Evolutionary conservation across 2,888 invertebrate species (phyloP).

Genomic region (Diabrotica balteata): DNA sequence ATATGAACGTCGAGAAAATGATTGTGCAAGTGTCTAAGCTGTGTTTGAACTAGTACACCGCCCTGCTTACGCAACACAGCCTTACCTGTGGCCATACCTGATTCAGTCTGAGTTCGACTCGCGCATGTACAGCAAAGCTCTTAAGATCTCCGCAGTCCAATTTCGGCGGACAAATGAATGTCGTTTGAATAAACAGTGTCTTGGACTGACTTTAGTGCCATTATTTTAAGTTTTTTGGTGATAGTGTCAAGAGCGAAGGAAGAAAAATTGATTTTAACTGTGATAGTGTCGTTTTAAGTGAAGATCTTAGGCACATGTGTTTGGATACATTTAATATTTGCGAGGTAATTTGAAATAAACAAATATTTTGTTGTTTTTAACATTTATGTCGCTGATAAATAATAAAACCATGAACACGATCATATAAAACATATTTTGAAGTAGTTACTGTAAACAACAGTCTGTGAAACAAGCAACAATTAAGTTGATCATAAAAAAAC

Average conservation of each 20-base stretch:
- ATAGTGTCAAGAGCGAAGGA: background rate
- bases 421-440: no score
- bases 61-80: conserved; percentile 41
- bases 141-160: conserved; percentile 16
- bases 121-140: conserved; percentile 36
- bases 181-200: conserved; percentile 1
- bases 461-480: no score
- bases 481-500: no score
- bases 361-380: no score
- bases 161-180: conserved; percentile 12
- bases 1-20: no score
- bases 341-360: conserved; percentile 6
- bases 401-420: no score
- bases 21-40: no score
- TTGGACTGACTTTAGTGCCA: conserved; percentile 18
- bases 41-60: conserved; percentile 6
- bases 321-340: conserved; percentile 13
- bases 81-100: conserved; percentile 15
- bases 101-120: conserved; percentile 26
- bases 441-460: no score
- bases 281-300: conserved; percentile 18
- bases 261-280: background rate
- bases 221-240: conserved; percentile 9
- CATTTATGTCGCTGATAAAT: no score
- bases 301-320: conserved; percentile 16